These are phyloP conservation scores for Malurus splendens DNA, from an alignment of 2,797 vertebrate genomes.

Conservation along the genomic window DNA sequence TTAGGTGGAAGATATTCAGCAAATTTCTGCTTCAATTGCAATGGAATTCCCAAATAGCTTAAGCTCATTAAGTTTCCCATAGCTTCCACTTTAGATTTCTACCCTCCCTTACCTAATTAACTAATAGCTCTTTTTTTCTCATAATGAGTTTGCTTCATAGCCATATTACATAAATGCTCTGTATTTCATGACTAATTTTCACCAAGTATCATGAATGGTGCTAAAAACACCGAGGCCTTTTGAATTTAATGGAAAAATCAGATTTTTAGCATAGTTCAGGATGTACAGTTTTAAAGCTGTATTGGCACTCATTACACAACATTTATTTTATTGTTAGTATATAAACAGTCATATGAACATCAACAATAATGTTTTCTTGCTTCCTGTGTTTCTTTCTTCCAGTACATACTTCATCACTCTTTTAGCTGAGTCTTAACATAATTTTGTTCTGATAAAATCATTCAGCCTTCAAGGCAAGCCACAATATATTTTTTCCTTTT, in stretches of 20 bases:
- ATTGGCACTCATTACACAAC: not conserved
- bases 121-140: not conserved
- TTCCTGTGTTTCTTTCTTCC: not conserved
- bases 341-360: not conserved
- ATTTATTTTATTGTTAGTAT: not conserved
- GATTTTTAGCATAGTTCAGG: not conserved
- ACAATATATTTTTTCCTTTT: not conserved
- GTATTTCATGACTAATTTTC: constrained; percentile 21
- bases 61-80: not conserved
- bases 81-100: not conserved
- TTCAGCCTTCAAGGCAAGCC: not conserved
- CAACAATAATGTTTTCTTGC: not conserved
- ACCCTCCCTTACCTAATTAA: not conserved
- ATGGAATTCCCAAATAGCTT: not conserved
- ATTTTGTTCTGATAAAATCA: not conserved
- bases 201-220: not conserved
- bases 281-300: not conserved
- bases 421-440: not conserved
- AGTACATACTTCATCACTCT: not conserved
- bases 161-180: not conserved
- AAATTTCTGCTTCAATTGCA: not conserved
- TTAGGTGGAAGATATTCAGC: not conserved
- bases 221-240: not conserved
- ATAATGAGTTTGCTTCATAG: constrained; percentile 2
- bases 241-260: constrained; percentile 1